These are phyloP conservation scores for Bradypodion pumilum DNA, from an alignment of 2,797 vertebrate species.

Conservation along the genomic window DNA sequence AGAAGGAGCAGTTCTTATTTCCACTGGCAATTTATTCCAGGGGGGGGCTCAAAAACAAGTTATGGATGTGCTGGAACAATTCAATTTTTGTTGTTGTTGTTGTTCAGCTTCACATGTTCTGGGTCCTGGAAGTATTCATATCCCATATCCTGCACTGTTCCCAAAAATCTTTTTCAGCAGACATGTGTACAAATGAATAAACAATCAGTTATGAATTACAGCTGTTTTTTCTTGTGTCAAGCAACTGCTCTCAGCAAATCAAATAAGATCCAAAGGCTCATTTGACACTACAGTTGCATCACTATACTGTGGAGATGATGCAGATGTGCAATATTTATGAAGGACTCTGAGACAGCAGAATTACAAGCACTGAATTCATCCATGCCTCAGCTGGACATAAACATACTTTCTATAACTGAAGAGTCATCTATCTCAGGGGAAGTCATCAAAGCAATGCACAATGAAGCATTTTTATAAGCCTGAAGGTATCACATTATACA, in stretches of 20 bases:
- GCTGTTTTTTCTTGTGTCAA: slow-evolving; percentile 5
- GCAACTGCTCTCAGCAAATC: not conserved
- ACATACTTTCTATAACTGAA: slow-evolving; percentile 30
- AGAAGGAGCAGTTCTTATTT: too few relatives aligned
- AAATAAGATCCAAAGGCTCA: not conserved
- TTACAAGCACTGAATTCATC: slow-evolving; percentile 21
- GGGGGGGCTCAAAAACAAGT: not conserved
- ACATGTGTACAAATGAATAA: not conserved
- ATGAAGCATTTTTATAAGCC: slow-evolving; percentile 25
- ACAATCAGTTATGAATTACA: not conserved
- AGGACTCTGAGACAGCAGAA: slow-evolving; percentile 26
- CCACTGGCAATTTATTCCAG: too few relatives aligned
- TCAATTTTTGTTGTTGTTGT: not conserved
- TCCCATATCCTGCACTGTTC: too few relatives aligned
- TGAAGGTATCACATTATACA: slow-evolving; percentile 15
- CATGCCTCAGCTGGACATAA: not conserved
- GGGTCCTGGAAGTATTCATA: not conserved
- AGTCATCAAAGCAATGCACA: slow-evolving; percentile 16
- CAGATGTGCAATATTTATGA: slow-evolving; percentile 13
- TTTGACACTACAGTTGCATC: not conserved
- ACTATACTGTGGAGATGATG: not conserved
- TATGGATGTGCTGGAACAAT: not conserved
- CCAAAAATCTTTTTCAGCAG: not conserved
- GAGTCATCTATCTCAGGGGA: not conserved
- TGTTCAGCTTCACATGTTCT: not conserved